Conservation (phyloP, 2,113 vertebrate species). For the Daubentonia madagascariensis region DNA sequence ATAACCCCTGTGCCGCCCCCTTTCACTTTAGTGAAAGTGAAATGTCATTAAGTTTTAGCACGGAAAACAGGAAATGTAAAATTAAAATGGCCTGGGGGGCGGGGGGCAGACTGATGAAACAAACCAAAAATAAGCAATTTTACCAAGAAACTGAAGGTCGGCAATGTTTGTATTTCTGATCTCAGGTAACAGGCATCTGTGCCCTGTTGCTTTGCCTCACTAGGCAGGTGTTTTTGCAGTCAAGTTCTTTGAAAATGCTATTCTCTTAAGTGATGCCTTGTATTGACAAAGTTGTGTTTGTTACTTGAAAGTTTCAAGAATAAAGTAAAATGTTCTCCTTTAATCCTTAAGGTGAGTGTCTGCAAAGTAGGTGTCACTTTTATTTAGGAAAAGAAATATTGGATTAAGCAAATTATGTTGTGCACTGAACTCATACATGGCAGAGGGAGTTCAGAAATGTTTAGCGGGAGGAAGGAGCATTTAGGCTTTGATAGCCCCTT, state of each 20-base stretch:
- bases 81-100: background rate
- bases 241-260: background rate
- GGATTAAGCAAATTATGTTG: background rate
- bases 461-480: background rate
- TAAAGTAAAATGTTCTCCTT: conserved; percentile 10
- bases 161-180: background rate
- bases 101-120: background rate
- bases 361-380: background rate
- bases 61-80: background rate
- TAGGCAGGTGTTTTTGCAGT: background rate
- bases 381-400: background rate
- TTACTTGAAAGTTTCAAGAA: background rate
- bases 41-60: background rate
- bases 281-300: background rate
- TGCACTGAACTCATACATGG: background rate
- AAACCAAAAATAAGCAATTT: background rate
- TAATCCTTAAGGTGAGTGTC: background rate
- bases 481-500: background rate
- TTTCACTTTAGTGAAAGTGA: background rate
- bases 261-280: background rate
- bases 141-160: background rate
- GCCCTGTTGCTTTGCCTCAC: background rate
- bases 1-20: background rate
- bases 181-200: background rate
- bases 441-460: background rate